A percentile compares a stretch with the other conserved stretches of the same genome.
phyloP scores from a whole-genome alignment of 64 coral and sea anemone genomes.

The Porites lutea region DNA sequence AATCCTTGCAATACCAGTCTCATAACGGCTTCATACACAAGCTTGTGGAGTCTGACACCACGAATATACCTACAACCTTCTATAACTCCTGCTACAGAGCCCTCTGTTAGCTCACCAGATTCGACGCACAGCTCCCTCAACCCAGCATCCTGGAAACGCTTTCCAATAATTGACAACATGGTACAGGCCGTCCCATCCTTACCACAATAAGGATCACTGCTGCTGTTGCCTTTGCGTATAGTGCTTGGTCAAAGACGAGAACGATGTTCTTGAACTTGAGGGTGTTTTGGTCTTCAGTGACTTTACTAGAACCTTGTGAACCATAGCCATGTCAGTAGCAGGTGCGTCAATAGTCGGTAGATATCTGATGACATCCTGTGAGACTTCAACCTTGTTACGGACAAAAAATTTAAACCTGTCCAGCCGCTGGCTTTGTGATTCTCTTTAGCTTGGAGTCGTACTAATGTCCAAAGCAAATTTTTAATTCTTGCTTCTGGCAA shows the following conservation, averaged over 20 bases:
- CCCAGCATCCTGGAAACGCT: slow-evolving; percentile 70
- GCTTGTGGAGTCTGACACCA: slow-evolving; percentile 58
- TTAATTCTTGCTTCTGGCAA: slow-evolving; percentile 51
- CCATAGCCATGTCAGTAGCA: slow-evolving; percentile 42
- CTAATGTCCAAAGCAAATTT: slow-evolving; percentile 61
- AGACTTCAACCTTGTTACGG: slow-evolving; percentile 52
- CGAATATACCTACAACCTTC: slow-evolving; percentile 57
- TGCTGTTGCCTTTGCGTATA: slow-evolving; percentile 57
- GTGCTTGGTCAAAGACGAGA: slow-evolving; percentile 52
- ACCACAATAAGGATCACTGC: slow-evolving; percentile 49
- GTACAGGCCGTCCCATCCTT: slow-evolving; percentile 37
- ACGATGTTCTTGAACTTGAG: slow-evolving; percentile 38
- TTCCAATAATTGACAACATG: slow-evolving; percentile 62
- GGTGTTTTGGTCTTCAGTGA: slow-evolving; percentile 19
- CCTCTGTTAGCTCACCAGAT: slow-evolving; percentile 60
- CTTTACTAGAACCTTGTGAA: slow-evolving; percentile 19
- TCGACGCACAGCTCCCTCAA: slow-evolving; percentile 57
- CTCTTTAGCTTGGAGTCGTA: slow-evolving; percentile 36
- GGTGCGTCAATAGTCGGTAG: slow-evolving; percentile 10
- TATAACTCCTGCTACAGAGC: slow-evolving; percentile 50
- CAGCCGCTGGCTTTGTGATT: slow-evolving; percentile 53
- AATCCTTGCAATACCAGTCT: slow-evolving; percentile 66
- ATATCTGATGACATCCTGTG: slow-evolving; percentile 66
- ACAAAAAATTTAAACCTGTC: slow-evolving; percentile 64
- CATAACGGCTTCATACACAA: slow-evolving; percentile 75